Base-by-base conservation (phyloP, 2,888 invertebrate species). In the Boloria selene region DNA sequence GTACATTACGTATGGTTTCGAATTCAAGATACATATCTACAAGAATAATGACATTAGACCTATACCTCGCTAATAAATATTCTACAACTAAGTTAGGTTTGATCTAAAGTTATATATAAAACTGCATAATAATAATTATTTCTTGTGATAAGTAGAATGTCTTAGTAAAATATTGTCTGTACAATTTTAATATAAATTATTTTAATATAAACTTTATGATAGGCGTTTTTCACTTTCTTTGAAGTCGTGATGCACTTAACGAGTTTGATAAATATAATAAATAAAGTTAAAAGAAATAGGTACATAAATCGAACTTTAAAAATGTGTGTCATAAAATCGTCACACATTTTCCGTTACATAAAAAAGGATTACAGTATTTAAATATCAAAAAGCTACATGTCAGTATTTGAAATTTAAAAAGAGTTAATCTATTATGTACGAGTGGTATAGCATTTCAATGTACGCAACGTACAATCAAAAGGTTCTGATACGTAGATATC, bases 171-270 rank as follows among this genome's bases (percentile, higher is more conserved):
- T 51, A 53, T 31, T 26, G 26, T 13, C 31, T 56, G 31, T 49
- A n/a, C 47, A 17, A 17, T 49, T 59, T 50, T 59, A 38, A 17
- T 59, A 17, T 14, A 18, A 50, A 50, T 50, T 18, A 38, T 50
- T 50, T 50, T 49, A 13, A 13, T 59, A 50, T 49, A 49, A 59
- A 59, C 38, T 50, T 59, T 50, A 3, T 38, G 49, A 31, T 16
- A 17, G 31, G 17, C 49, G 38, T 31, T 47, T 44, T 56, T 45
- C 56, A 45, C 56, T 56, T 56, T 45, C 44, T 56, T 49, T 50
- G 50, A 49, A 59, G 59, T 50, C 16, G n/a, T 38, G 59, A 59
- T 59, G 59, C 59, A 50, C 49, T 59, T 59, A 50, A 50, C 26
- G 31, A 49, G 49, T 59, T 50, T 31, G 14, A 50, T 16, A 14